phyloP scores from a whole-genome alignment of 1,140 invertebrate species.

The Globodera rostochiensis region DNA sequence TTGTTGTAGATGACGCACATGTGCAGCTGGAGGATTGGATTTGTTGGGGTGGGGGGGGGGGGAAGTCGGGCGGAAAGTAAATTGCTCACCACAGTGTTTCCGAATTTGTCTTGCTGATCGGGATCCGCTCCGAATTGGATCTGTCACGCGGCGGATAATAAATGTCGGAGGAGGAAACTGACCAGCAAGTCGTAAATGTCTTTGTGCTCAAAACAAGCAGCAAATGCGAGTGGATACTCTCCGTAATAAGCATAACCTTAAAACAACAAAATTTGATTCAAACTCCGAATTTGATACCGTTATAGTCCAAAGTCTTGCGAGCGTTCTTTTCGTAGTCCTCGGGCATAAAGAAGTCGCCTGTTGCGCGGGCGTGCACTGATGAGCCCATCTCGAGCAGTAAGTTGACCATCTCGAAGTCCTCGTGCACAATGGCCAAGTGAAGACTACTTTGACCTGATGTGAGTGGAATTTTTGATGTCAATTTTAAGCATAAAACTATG shows the following conservation, averaged over 20 bases:
- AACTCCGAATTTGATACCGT: slow-evolving; percentile 68
- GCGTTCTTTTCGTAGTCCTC: slow-evolving; percentile 80
- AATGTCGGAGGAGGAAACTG: background rate
- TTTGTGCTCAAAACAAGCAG: slow-evolving; percentile 91
- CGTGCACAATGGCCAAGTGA: slow-evolving; percentile 92
- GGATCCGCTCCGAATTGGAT: slow-evolving; percentile 87
- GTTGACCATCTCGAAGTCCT: slow-evolving; percentile 91
- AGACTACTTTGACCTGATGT: slow-evolving; percentile 81
- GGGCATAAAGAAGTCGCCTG: slow-evolving; percentile 74
- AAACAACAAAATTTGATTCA: background rate
- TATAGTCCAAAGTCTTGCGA: slow-evolving; percentile 84
- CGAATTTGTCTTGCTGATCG: slow-evolving; percentile 78
- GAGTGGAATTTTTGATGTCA: background rate
- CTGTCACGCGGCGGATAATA: background rate
- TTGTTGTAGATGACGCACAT: slow-evolving; percentile 97
- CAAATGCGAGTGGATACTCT: slow-evolving; percentile 93
- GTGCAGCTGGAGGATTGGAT: slow-evolving; percentile 72
- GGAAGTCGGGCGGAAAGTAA: background rate
- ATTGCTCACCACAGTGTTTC: slow-evolving; percentile 74
- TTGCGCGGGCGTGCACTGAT: slow-evolving; percentile 85
- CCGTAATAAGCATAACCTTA: slow-evolving; percentile 71
- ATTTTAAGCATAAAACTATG: background rate
- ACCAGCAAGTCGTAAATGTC: slow-evolving; percentile 82
- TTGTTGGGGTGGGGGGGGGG: background rate
- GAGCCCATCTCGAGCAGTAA: slow-evolving; percentile 79